These are phyloP conservation scores for Cacatua alba DNA, from an alignment of 2,113 vertebrate genomes.

Conservation along the genomic window DNA sequence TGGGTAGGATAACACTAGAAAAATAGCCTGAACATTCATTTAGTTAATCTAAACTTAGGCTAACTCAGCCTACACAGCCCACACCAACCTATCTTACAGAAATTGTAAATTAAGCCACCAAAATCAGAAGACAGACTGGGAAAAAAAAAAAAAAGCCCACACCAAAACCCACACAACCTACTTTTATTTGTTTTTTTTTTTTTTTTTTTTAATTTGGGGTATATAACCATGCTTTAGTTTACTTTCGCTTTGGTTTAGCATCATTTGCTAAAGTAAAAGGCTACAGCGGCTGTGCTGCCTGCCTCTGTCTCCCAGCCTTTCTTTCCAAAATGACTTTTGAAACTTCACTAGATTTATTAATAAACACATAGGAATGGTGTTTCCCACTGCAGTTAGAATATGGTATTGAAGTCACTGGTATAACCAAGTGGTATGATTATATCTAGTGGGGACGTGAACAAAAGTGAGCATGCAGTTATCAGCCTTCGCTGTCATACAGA, in stretches of 20 bases:
- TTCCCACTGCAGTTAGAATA: neutral
- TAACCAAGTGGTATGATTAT: accelerated
- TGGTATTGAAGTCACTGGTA: accelerated
- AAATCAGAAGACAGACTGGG: neutral
- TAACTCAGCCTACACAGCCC: neutral
- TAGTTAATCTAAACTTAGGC: neutral
- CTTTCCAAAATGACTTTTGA: neutral
- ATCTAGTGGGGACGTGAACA: accelerated
- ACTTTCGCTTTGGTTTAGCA: neutral
- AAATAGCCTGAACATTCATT: neutral
- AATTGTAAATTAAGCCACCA: neutral
- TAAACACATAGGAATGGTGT: neutral
- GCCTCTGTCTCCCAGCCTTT: neutral
- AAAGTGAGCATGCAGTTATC: neutral
- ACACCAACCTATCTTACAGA: neutral
- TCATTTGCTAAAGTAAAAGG: neutral
- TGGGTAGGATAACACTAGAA: neutral
- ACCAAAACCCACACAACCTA: neutral
- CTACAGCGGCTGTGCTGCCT: neutral
- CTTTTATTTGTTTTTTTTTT: neutral
- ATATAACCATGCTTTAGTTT: neutral
- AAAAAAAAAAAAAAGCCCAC: neutral
- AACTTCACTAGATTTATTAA: neutral
- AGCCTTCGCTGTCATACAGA: accelerated
- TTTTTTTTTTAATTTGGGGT: neutral